Percentiles rank a stretch among this genome's conserved stretches.
Evolutionary conservation across 2,888 invertebrate genomes (phyloP).

Genomic region (Dasypogon diadema): DNA sequence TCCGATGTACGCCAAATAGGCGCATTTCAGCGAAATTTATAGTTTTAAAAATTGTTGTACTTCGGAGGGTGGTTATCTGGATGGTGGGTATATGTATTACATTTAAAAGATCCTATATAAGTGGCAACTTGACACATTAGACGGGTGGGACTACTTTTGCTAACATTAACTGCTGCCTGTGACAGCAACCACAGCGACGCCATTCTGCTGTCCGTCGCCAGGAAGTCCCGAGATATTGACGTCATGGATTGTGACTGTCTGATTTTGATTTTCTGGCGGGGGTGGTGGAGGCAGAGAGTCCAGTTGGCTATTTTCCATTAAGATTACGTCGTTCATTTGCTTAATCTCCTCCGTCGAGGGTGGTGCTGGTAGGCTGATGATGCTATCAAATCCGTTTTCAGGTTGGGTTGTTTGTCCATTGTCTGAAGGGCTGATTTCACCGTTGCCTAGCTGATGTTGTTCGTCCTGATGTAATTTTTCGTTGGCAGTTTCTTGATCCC

Average conservation of each 20-base stretch:
- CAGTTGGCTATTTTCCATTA: slow-evolving; percentile 64
- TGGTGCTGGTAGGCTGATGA: slow-evolving; percentile 67
- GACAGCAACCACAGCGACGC: slow-evolving; percentile 57
- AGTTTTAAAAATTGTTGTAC: neutral
- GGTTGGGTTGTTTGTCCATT: slow-evolving; percentile 28
- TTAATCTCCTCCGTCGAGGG: slow-evolving; percentile 67
- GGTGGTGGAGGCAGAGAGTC: slow-evolving; percentile 68
- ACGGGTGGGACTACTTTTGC: slow-evolving; percentile 5
- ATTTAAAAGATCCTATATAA: slow-evolving; percentile 28
- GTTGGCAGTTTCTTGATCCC: slow-evolving; percentile 58
- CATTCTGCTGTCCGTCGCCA: slow-evolving; percentile 56
- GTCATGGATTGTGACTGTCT: slow-evolving; percentile 2
- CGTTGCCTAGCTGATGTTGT: slow-evolving; percentile 69
- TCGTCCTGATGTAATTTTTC: slow-evolving; percentile 69
- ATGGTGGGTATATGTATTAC: slow-evolving; percentile 22
- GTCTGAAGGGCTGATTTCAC: slow-evolving; percentile 56
- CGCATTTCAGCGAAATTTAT: neutral
- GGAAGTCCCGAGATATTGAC: slow-evolving; percentile 52
- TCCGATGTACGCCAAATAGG: neutral
- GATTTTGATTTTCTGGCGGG: slow-evolving; percentile 59
- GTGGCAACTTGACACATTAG: slow-evolving; percentile 14
- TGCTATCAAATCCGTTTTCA: slow-evolving; percentile 66
- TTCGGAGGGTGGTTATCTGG: slow-evolving; percentile 37
- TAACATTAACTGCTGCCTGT: slow-evolving; percentile 59
- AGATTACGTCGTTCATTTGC: slow-evolving; percentile 64